Evolutionary conservation across 1,140 invertebrate species (phyloP).

Genomic region (Pogonognathellus flavescens): DNA sequence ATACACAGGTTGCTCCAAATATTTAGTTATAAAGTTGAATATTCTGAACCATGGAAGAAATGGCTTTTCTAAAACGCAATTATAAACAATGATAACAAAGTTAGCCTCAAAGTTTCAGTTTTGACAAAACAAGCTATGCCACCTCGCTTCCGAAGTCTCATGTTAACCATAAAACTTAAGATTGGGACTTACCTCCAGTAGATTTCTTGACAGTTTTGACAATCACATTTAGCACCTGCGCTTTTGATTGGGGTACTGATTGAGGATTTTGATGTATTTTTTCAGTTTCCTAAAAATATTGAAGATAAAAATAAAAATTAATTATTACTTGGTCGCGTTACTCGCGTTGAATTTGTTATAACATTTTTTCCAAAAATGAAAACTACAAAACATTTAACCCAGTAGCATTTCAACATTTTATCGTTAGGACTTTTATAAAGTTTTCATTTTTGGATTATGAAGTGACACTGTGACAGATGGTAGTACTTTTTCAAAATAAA

Average conservation of each 20-base stretch:
- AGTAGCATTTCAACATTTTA: no score
- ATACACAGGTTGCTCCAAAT: conserved; percentile 29
- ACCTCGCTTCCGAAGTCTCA: no score
- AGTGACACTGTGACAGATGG: no score
- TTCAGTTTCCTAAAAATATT: conserved; percentile 16
- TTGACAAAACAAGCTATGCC: no score
- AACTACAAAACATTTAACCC: no score
- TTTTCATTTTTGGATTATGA: no score
- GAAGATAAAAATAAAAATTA: not conserved
- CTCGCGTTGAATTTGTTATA: no score
- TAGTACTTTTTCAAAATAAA: conserved; percentile 39
- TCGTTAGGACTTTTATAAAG: no score
- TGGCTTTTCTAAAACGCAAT: conserved; percentile 5
- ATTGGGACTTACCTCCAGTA: conserved; percentile 20
- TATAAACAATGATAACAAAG: not conserved
- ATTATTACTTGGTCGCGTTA: no score
- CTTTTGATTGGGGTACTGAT: not conserved
- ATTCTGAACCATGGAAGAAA: conserved; percentile 44
- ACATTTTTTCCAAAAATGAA: no score
- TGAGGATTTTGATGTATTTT: conserved; percentile 16
- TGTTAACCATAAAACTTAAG: no score
- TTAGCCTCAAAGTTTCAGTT: no score
- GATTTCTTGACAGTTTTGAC: conserved; percentile 19
- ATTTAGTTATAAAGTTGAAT: conserved; percentile 43
- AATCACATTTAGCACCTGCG: conserved; percentile 11